Evolutionary conservation across 2,797 vertebrate species (phyloP).

Genomic region (Natrix natrix): DNA sequence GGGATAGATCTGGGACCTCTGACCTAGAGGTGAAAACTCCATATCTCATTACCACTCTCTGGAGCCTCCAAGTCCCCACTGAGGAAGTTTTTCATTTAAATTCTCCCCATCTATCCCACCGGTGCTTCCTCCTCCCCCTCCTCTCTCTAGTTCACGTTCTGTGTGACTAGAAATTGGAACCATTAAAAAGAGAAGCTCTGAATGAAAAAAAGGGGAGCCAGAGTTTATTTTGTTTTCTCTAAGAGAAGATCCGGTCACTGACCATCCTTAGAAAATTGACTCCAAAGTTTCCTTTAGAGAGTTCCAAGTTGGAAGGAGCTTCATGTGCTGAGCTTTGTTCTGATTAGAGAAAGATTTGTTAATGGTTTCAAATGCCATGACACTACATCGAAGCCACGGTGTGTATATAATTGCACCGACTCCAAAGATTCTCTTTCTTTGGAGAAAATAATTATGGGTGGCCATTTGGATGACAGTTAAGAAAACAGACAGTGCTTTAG

Average conservation of each 20-base stretch:
- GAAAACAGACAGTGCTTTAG: not conserved
- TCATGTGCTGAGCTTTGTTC: constrained; percentile 52
- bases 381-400: constrained; percentile 40
- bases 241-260: constrained; percentile 61
- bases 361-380: constrained; percentile 56
- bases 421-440: constrained; percentile 12
- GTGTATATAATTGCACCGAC: not conserved
- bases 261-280: constrained; percentile 39
- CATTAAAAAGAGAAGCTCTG: constrained; percentile 60
- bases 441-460: constrained; percentile 32
- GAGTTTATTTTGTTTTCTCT: constrained; percentile 63
- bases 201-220: constrained; percentile 57
- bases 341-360: constrained; percentile 51
- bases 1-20: constrained; percentile 24
- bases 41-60: constrained; percentile 36
- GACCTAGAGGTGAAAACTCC: constrained; percentile 18
- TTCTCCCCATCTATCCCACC: constrained; percentile 27
- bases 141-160: constrained; percentile 41
- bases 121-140: constrained; percentile 28
- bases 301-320: constrained; percentile 51
- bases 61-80: constrained; percentile 36
- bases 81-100: constrained; percentile 54
- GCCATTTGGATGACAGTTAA: constrained; percentile 7
- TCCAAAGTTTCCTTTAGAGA: constrained; percentile 47
- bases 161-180: constrained; percentile 60